Percentiles rank a stretch among this genome's conserved stretches.
These are phyloP conservation scores for Petrolisthes cinctipes DNA, from an alignment of 2,888 invertebrate genomes.

Conservation along the genomic window DNA sequence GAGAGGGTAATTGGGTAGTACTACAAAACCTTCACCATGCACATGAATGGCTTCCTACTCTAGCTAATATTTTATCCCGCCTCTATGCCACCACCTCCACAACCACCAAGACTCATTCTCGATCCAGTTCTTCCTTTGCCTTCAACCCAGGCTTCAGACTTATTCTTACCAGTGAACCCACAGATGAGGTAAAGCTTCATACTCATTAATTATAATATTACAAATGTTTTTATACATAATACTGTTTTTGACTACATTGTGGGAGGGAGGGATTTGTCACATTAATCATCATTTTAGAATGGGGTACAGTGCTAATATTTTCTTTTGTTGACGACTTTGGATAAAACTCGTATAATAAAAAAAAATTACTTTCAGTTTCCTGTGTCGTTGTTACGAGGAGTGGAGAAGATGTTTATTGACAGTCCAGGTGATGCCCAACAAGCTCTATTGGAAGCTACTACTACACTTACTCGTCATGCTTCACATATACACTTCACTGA, in stretches of 20 bases:
- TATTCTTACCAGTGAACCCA: slow-evolving; percentile 59
- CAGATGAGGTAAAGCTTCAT: slow-evolving; percentile 35
- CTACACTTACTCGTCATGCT: slow-evolving; percentile 28
- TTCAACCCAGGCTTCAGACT: slow-evolving; percentile 53
- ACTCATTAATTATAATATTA: background rate
- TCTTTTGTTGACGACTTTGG: background rate
- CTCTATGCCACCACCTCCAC: slow-evolving; percentile 18
- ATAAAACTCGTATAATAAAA: background rate
- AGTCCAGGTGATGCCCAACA: slow-evolving; percentile 48
- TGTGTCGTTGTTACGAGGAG: slow-evolving; percentile 41
- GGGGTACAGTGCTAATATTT: background rate
- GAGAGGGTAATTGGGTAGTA: slow-evolving; percentile 57
- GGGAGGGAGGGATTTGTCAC: background rate
- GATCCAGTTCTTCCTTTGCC: background rate
- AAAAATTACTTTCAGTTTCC: slow-evolving; percentile 45
- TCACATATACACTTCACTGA: slow-evolving; percentile 42
- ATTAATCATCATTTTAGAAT: background rate
- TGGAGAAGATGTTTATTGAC: slow-evolving; percentile 53
- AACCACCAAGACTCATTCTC: background rate
- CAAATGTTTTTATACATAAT: background rate
- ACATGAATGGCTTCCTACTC: slow-evolving; percentile 51
- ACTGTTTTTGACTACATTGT: background rate
- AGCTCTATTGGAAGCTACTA: slow-evolving; percentile 41
- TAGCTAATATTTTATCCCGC: slow-evolving; percentile 42
- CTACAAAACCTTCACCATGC: slow-evolving; percentile 61